phyloP scores from a whole-genome alignment of 2,888 invertebrate genomes.

The Chydorus sphaericus region DNA sequence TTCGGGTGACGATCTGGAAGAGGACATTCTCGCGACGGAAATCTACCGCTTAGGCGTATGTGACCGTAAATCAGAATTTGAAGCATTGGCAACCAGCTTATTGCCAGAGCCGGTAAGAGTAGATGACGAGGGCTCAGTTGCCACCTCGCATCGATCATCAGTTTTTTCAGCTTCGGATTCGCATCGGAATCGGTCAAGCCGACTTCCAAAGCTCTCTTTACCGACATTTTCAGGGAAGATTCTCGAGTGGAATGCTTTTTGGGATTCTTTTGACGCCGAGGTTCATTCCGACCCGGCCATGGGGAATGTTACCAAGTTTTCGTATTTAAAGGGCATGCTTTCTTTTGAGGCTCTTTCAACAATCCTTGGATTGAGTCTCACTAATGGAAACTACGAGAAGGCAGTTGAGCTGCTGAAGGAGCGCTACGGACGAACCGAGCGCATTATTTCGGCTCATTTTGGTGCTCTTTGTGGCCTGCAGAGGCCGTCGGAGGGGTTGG shows the following conservation, averaged over 20 bases:
- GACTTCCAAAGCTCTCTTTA: constrained; percentile 2
- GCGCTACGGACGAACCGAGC: background rate
- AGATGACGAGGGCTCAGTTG: no score
- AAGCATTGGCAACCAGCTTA: no score
- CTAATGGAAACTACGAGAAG: constrained; percentile 3
- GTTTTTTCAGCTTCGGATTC: no score
- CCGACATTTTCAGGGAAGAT: constrained; percentile 8
- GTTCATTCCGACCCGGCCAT: background rate
- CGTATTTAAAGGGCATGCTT: background rate
- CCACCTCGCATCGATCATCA: no score
- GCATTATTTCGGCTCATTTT: constrained; percentile 5
- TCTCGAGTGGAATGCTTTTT: constrained; percentile 9
- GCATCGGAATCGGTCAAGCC: no score
- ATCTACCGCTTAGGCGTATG: no score
- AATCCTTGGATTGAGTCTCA: background rate
- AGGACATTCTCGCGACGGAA: no score
- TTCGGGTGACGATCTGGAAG: no score
- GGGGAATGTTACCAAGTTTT: background rate
- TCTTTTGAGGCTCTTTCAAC: background rate
- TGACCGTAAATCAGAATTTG: no score
- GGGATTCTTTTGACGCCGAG: constrained; percentile 5
- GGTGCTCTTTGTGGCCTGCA: constrained; percentile 2
- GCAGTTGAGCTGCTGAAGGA: background rate
- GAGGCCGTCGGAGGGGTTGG: background rate
- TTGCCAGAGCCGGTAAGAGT: no score